phyloP scores from a whole-genome alignment of 2,113 vertebrate genomes.

The Pteropus alecto region DNA sequence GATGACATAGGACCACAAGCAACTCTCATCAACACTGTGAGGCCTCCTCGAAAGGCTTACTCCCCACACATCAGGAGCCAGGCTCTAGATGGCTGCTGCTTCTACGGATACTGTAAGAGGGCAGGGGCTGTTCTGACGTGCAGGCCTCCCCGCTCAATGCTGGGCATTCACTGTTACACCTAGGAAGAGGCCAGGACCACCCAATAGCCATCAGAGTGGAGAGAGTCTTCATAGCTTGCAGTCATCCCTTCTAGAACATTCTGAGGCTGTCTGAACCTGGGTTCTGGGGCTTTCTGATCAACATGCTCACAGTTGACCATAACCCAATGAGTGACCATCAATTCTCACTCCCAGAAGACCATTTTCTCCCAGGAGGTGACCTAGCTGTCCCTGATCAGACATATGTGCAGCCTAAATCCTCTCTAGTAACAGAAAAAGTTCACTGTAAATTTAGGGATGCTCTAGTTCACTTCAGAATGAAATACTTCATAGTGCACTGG shows the following conservation, averaged over 20 bases:
- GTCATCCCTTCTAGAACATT: background rate
- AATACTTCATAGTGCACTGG: background rate
- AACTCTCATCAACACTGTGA: no score
- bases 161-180: background rate
- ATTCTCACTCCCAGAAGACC: no score
- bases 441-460: background rate
- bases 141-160: background rate
- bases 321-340: no score
- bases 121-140: background rate
- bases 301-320: background rate
- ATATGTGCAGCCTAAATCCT: background rate
- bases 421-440: background rate
- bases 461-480: background rate
- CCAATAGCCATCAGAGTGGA: background rate
- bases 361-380: background rate
- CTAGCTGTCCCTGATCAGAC: background rate
- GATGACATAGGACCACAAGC: background rate
- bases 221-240: background rate
- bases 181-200: background rate
- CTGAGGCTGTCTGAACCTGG: background rate
- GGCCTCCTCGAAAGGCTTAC: background rate
- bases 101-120: fast-evolving
- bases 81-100: background rate
- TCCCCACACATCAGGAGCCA: background rate
- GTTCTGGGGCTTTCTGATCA: background rate